Conservation (phyloP, 2,113 vertebrate genomes). For the Vombatus ursinus region DNA sequence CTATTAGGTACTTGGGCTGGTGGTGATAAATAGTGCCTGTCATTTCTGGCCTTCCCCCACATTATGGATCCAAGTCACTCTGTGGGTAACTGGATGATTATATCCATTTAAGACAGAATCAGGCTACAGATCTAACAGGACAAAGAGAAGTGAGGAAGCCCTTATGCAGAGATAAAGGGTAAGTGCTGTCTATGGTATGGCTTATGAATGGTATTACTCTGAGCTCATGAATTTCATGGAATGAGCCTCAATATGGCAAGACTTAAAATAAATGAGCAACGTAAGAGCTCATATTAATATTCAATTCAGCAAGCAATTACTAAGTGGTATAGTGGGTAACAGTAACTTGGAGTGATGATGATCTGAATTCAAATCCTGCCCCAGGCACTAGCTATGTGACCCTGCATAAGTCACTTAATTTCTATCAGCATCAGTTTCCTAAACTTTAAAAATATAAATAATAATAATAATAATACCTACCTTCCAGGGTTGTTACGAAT, state of each 20-base stretch:
- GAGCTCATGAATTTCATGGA: neutral
- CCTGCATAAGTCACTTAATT: neutral
- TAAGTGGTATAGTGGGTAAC: neutral
- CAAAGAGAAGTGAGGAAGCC: neutral
- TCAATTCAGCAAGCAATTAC: neutral
- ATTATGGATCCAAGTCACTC: neutral
- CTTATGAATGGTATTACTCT: neutral
- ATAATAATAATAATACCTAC: neutral
- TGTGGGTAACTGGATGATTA: neutral
- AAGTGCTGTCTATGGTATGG: neutral
- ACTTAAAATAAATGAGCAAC: neutral
- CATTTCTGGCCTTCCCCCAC: neutral
- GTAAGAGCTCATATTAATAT: neutral
- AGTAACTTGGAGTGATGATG: neutral
- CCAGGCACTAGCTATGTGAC: neutral
- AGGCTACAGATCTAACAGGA: neutral
- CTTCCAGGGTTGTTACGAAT: neutral
- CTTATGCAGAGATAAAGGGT: neutral
- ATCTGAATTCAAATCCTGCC: neutral
- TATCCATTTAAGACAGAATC: neutral
- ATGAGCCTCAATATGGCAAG: neutral
- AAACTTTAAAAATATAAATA: neutral
- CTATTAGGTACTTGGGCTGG: neutral
- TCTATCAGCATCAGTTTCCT: neutral
- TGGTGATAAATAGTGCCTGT: neutral